Evolutionary conservation across 2,797 vertebrate genomes (phyloP).

Genomic region (Gephyroberyx darwinii): DNA sequence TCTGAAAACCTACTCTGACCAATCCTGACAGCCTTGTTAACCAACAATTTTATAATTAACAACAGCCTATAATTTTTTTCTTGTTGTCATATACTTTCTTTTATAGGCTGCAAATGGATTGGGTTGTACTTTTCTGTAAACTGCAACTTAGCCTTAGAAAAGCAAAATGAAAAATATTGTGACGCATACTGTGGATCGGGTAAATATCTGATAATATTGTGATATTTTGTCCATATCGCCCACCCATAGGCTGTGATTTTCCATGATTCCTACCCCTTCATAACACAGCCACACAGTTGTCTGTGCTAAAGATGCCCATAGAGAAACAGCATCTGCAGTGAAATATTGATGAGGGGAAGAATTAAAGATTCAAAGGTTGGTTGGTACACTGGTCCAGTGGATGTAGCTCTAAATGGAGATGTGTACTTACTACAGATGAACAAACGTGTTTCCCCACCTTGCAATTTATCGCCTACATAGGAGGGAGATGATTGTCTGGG

Average conservation of each 20-base stretch:
- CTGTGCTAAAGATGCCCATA: conserved; percentile 27
- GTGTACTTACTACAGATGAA: conserved; percentile 28
- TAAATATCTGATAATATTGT: not conserved
- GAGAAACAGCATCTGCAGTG: conserved; percentile 35
- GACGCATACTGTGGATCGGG: not conserved
- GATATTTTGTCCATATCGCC: conserved; percentile 1
- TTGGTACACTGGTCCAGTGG: conserved; percentile 21
- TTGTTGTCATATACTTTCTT: too few relatives aligned
- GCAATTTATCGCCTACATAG: conserved; percentile 1
- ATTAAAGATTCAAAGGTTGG: conserved; percentile 63
- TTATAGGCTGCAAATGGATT: too few relatives aligned
- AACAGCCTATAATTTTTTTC: too few relatives aligned
- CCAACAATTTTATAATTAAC: too few relatives aligned
- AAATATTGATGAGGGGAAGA: conserved; percentile 67
- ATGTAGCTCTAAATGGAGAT: conserved; percentile 40
- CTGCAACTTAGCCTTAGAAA: too few relatives aligned
- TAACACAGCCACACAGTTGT: conserved; percentile 4
- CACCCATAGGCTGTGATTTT: not conserved
- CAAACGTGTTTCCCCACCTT: conserved; percentile 13
- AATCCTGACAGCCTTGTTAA: too few relatives aligned
- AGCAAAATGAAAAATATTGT: too few relatives aligned
- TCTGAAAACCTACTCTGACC: too few relatives aligned
- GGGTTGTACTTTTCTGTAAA: too few relatives aligned
- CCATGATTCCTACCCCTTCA: not conserved
- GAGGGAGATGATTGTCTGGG: not conserved